These are phyloP conservation scores for Jaculus jaculus DNA, from an alignment of 2,113 vertebrate species.

Conservation along the genomic window DNA sequence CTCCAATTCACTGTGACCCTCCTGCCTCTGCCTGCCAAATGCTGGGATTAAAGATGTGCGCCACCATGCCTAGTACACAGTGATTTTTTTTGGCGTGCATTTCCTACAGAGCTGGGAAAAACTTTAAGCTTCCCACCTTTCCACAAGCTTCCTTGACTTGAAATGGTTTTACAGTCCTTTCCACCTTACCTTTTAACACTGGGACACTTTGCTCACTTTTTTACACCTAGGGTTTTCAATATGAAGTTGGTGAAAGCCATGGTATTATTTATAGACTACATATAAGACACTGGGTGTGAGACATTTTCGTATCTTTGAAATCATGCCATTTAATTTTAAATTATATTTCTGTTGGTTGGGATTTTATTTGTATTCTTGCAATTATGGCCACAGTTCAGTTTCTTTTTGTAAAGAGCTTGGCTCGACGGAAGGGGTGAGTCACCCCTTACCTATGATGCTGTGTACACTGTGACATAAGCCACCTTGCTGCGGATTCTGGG, in stretches of 20 bases:
- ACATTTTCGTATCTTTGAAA: conserved; percentile 8
- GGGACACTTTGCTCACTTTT: background rate
- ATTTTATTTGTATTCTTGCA: conserved; percentile 29
- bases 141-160: conserved; percentile 16
- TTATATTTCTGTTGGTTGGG: conserved; percentile 6
- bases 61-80: too few relatives aligned
- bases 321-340: conserved; percentile 50
- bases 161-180: background rate
- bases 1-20: too few relatives aligned
- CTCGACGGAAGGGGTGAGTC: conserved; percentile 52
- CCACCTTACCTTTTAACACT: background rate
- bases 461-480: conserved; percentile 37
- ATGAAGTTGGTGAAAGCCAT: conserved; percentile 1
- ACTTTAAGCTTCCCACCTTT: background rate
- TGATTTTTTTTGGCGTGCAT: background rate
- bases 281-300: conserved; percentile 12
- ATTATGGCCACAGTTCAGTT: conserved; percentile 22
- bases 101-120: background rate
- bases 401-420: conserved; percentile 11
- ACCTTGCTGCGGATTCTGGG: conserved; percentile 40
- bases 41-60: too few relatives aligned
- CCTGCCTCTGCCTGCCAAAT: too few relatives aligned
- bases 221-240: background rate
- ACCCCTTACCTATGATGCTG: conserved; percentile 6
- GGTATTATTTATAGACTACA: background rate